Percentiles rank a stretch among this genome's conserved stretches.
These are phyloP conservation scores for Venusia cambrica DNA, from an alignment of 2,888 invertebrate genomes.

Conservation along the genomic window DNA sequence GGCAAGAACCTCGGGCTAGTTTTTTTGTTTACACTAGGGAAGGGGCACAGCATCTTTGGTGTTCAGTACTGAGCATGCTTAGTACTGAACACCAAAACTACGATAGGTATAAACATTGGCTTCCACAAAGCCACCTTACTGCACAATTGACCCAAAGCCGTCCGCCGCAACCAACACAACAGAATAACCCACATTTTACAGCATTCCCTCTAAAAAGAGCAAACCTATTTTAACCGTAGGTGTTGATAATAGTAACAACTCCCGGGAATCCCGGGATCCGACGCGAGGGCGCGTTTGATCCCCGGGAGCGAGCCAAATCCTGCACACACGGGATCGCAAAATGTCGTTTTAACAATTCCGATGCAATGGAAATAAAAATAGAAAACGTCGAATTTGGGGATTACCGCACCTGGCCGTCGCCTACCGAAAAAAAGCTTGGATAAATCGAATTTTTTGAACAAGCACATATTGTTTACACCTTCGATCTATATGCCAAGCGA, in stretches of 20 bases:
- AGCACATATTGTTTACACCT: no score
- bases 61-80: no score
- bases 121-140: slow-evolving; percentile 1
- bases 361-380: slow-evolving; percentile 16
- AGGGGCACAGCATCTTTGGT: no score
- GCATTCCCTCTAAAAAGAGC: slow-evolving; percentile 34
- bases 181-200: slow-evolving; percentile 7
- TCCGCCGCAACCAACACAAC: slow-evolving; percentile 3
- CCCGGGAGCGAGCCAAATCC: slow-evolving; percentile 38
- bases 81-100: no score
- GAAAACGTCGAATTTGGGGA: slow-evolving; percentile 7
- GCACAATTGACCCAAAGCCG: not conserved
- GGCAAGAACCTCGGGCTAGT: no score
- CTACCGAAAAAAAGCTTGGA: no score
- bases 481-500: no score
- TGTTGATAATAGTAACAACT: slow-evolving; percentile 39
- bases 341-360: slow-evolving; percentile 33
- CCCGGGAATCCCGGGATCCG: slow-evolving; percentile 35
- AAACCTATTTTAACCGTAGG: slow-evolving; percentile 29
- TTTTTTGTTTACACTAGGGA: no score
- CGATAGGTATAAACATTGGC: no score
- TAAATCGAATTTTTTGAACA: no score
- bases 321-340: slow-evolving; percentile 25
- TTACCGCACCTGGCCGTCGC: no score
- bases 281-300: slow-evolving; percentile 41